Conservation (phyloP, 2,113 vertebrate species). For the Carlito syrichta region DNA sequence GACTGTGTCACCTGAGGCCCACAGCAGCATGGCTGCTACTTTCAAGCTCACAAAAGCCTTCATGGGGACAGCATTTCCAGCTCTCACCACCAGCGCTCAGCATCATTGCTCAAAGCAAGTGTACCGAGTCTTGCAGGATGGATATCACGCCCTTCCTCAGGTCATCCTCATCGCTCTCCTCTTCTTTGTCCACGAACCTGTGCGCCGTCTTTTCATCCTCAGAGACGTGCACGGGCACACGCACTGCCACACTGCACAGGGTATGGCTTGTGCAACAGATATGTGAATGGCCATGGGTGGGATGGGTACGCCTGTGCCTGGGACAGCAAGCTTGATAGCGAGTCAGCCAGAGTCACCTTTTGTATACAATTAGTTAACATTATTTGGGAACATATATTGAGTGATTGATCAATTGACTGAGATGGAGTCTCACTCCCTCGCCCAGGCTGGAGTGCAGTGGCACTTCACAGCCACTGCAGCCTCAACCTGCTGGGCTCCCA, state of each 20-base stretch:
- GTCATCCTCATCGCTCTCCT: neutral
- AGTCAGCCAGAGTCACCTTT: neutral
- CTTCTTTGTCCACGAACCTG: neutral
- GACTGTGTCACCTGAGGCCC: neutral
- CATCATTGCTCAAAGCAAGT: no score
- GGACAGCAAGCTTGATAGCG: neutral
- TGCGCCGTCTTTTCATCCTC: neutral
- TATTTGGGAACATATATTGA: no score
- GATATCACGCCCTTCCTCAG: neutral
- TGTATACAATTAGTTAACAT: neutral
- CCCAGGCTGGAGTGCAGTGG: no score
- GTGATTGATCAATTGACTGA: no score
- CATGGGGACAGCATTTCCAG: neutral
- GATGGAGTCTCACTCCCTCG: no score
- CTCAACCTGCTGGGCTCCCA: no score
- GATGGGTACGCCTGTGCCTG: no score
- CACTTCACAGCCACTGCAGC: no score
- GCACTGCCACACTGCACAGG: neutral
- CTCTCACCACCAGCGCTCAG: neutral
- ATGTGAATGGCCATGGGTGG: no score
- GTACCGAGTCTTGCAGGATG: accelerated
- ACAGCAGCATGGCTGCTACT: no score
- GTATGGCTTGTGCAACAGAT: no score
- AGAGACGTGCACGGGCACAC: neutral
- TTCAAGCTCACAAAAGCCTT: no score